A percentile compares a stretch with the other conserved stretches of the same genome.
Conservation (phyloP, 1,140 invertebrate genomes). For the Oscheius sp. region DNA sequence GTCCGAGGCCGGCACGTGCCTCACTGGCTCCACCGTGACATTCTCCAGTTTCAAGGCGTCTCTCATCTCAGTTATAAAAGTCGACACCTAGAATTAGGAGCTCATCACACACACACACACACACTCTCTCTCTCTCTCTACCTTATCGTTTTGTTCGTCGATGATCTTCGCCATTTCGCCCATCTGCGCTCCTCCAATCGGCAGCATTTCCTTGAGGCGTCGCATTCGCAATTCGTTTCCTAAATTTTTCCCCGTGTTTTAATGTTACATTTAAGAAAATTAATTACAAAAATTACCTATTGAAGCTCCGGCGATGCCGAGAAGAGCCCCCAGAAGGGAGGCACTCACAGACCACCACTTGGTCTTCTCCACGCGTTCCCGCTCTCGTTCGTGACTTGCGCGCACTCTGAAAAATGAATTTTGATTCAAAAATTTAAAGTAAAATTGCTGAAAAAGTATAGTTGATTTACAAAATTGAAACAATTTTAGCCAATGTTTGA, state of each 20-base stretch:
- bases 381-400: constrained; percentile 73
- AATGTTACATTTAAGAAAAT: neutral
- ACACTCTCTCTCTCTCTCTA: neutral
- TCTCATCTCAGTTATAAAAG: constrained; percentile 8
- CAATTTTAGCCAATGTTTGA: too few species aligned
- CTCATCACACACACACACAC: neutral
- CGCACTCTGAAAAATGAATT: constrained; percentile 58
- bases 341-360: constrained; percentile 76
- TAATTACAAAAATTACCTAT: constrained; percentile 53
- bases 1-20: neutral
- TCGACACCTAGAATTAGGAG: constrained; percentile 5
- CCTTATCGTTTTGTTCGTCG: constrained; percentile 27
- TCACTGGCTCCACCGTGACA: neutral
- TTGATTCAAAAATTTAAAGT: neutral
- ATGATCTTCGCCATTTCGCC: constrained; percentile 28
- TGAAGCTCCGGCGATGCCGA: constrained; percentile 70
- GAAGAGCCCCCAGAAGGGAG: constrained; percentile 70
- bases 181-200: constrained; percentile 24
- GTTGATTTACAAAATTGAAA: too few species aligned
- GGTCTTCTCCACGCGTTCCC: constrained; percentile 72
- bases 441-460: neutral
- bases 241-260: neutral
- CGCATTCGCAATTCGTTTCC: constrained; percentile 38
- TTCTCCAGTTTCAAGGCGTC: neutral
- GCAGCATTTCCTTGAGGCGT: constrained; percentile 32